A percentile compares a stretch with the other conserved stretches of the same genome.
Conservation (phyloP, 1,140 invertebrate species). For the Tetramorium simillimum region DNA sequence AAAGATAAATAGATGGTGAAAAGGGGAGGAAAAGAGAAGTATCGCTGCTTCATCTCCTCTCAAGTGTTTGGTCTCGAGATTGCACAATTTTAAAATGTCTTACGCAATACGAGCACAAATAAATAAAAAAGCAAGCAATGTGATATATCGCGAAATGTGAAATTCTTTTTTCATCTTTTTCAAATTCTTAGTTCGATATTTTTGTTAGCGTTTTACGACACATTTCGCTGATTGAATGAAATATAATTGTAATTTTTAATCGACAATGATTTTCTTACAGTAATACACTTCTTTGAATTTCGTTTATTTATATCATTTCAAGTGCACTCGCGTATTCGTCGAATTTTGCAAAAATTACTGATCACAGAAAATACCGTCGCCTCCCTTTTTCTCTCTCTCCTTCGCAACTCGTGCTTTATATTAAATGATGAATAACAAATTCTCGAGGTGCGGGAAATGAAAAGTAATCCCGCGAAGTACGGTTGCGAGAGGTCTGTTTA, state of each 20-base stretch:
- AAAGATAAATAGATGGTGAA: background rate
- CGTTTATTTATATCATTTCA: no score
- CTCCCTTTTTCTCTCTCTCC: background rate
- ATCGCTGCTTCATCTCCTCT: background rate
- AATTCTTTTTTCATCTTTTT: no score
- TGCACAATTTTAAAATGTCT: background rate
- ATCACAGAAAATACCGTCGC: background rate
- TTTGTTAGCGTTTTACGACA: background rate
- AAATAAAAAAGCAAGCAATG: background rate
- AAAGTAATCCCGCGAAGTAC: conserved; percentile 14
- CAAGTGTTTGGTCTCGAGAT: background rate
- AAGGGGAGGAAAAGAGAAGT: background rate
- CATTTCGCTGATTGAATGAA: background rate
- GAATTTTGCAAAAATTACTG: background rate
- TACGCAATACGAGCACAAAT: background rate
- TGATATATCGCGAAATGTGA: background rate
- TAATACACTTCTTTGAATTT: background rate
- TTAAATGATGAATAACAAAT: conserved; percentile 29
- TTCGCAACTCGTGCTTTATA: background rate
- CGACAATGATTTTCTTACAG: background rate
- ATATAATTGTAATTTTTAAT: background rate
- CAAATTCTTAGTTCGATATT: background rate
- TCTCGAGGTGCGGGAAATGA: conserved; percentile 6
- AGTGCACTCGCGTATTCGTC: background rate
- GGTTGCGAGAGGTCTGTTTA: background rate